Conservation (phyloP, 2,888 invertebrate species). For the Doris montereyensis region DNA sequence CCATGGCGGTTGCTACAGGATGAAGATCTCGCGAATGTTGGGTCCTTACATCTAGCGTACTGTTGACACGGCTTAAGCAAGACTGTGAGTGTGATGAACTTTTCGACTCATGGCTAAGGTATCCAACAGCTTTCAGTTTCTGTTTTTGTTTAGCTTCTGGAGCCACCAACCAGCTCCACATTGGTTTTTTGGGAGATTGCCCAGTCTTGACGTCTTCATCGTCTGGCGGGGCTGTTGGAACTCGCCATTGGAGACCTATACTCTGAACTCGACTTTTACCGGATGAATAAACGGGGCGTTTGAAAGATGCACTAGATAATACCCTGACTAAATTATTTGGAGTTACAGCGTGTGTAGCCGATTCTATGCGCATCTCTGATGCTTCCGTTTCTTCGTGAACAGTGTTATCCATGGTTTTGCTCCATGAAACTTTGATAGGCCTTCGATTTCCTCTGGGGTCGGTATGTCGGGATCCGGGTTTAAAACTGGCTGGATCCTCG, state of each 20-base stretch:
- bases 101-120: neutral
- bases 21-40: constrained; percentile 39
- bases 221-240: constrained; percentile 16
- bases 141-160: neutral
- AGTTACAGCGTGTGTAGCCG: neutral
- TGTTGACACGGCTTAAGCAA: neutral
- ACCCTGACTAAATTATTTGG: too few species aligned
- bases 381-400: neutral
- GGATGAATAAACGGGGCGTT: neutral
- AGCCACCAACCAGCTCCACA: constrained; percentile 35
- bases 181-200: neutral
- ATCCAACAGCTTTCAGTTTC: neutral
- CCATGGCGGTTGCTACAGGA: constrained; percentile 46
- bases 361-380: neutral
- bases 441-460: neutral
- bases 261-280: constrained; percentile 31
- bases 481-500: neutral
- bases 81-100: neutral
- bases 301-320: neutral
- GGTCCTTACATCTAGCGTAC: constrained; percentile 3
- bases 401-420: neutral
- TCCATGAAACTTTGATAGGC: neutral
- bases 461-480: neutral
- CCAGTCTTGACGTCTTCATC: neutral
- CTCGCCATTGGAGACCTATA: constrained; percentile 45